Evolutionary conservation across 1,140 invertebrate genomes (phyloP).

Genomic region (Belonocnema kinseyi): DNA sequence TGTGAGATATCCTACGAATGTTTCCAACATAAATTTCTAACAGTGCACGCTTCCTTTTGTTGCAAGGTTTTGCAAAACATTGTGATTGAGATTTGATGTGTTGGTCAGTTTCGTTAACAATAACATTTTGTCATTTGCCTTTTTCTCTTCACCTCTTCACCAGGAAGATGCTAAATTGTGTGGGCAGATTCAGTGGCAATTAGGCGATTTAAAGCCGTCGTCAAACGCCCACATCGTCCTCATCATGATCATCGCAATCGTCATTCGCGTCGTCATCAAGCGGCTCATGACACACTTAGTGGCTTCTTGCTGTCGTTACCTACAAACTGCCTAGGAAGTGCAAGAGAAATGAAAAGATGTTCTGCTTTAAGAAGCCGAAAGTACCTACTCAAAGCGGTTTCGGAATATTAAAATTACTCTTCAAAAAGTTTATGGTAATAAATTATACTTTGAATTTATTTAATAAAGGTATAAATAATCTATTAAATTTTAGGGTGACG

Average conservation of each 20-base stretch:
- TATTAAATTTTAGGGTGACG: no score
- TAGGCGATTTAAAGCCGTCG: constrained; percentile 15
- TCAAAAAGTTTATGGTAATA: neutral
- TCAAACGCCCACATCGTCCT: constrained; percentile 21
- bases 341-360: neutral
- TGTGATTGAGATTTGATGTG: neutral
- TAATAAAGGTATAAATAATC: no score
- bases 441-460: no score
- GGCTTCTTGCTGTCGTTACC: constrained; percentile 14
- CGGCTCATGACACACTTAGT: constrained; percentile 30
- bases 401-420: neutral
- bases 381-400: neutral
- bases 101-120: neutral
- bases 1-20: no score
- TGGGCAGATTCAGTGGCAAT: neutral
- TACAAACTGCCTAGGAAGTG: constrained; percentile 12
- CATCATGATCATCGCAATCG: constrained; percentile 21
- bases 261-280: neutral
- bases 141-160: neutral
- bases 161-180: neutral
- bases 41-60: no score
- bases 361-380: neutral
- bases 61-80: neutral
- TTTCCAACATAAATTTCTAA: no score
- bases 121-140: neutral